Evolutionary conservation across 2,113 vertebrate species (phyloP).

Genomic region (Megaceryle torquata): DNA sequence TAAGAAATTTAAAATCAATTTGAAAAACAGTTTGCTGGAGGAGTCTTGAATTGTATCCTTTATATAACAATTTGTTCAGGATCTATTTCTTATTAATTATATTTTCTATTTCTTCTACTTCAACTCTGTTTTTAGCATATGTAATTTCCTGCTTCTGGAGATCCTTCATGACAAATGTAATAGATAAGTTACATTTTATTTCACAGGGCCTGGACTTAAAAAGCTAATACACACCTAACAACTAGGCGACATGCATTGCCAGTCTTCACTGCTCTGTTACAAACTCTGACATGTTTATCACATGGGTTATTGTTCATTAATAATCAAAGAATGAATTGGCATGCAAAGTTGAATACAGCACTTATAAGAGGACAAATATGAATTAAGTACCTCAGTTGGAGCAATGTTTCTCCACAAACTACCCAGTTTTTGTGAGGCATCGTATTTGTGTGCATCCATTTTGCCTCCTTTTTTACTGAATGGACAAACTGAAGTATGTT

Average conservation of each 20-base stretch:
- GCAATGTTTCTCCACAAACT: neutral
- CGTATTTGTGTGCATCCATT: neutral
- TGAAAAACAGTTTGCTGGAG: neutral
- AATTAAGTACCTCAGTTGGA: neutral
- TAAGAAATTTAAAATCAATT: neutral
- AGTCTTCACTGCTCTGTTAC: neutral
- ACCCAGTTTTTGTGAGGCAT: neutral
- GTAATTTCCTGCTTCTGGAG: neutral
- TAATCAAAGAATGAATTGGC: neutral
- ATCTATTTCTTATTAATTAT: neutral
- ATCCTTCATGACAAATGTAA: neutral
- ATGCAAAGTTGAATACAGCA: neutral
- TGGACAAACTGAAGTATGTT: neutral
- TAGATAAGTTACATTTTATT: neutral
- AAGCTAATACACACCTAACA: neutral
- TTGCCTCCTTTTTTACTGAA: neutral
- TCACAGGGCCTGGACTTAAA: neutral
- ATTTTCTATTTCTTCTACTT: neutral
- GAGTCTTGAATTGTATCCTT: neutral
- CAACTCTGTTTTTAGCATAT: neutral
- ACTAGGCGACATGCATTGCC: neutral
- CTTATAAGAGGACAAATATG: neutral
- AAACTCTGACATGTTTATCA: neutral
- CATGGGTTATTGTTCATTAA: neutral
- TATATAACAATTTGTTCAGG: neutral